phyloP scores from a whole-genome alignment of 2,113 vertebrate species.

The Machaerirhynchus nigripectus region DNA sequence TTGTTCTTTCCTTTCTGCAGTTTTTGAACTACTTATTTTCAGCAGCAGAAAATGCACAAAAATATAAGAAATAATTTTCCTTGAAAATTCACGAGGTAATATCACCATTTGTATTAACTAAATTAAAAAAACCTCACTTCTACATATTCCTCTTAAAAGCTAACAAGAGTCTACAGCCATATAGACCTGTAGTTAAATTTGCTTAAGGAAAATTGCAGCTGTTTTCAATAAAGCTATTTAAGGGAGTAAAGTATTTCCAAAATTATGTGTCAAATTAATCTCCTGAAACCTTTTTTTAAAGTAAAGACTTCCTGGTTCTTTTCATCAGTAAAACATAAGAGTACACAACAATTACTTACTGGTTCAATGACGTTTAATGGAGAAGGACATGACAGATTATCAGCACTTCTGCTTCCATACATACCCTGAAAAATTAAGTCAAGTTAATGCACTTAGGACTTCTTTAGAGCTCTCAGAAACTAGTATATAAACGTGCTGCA shows the following conservation, averaged over 20 bases:
- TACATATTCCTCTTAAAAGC: background rate
- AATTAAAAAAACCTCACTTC: background rate
- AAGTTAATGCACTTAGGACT: background rate
- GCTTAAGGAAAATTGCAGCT: background rate
- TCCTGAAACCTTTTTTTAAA: background rate
- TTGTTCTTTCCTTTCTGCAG: background rate
- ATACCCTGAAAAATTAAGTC: slow-evolving; percentile 75
- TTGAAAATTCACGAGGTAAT: background rate
- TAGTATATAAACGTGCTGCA: background rate
- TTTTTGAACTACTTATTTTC: background rate
- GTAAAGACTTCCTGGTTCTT: background rate
- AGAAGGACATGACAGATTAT: slow-evolving; percentile 81
- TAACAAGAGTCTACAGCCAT: background rate
- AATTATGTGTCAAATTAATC: background rate
- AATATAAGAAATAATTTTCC: background rate
- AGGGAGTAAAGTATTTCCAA: background rate
- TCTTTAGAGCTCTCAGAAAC: background rate
- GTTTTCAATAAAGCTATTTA: background rate
- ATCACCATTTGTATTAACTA: background rate
- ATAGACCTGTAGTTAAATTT: background rate
- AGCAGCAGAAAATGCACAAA: background rate
- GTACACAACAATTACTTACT: slow-evolving; percentile 74
- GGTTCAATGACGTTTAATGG: slow-evolving; percentile 90
- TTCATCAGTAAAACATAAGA: background rate
- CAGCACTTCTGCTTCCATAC: slow-evolving; percentile 81